Base-by-base conservation (phyloP, 2,797 vertebrate genomes). In the Ispidina lecontei region DNA sequence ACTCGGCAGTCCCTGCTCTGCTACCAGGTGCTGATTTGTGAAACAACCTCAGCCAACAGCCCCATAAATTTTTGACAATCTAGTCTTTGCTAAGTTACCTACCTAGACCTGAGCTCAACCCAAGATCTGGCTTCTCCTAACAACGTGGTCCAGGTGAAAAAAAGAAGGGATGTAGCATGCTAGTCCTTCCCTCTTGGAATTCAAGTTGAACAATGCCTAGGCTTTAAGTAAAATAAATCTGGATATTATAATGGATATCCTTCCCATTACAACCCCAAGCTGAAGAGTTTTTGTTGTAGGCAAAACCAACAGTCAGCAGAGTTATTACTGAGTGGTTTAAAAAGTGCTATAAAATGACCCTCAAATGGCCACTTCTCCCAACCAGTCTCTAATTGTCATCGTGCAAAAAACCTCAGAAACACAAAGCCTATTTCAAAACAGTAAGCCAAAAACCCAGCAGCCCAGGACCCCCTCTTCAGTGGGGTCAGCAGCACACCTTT, bases 401-500 rank as follows among this genome's bases (percentile, higher is more conserved):
- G 47, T 37, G 59, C 47, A 70, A 94, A 86, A 52, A 69, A 58
- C 69, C 52, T 91, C 67, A 70, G 41, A 74, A 20, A 47, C 20
- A 71, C 25, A 56, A 77, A 69, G 60, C 46, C 44, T 28, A 69
- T 76, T 87, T 77, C 55, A 79, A 51, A 95, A 25, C 31, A 63
- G 35, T 21, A 75, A 58, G 63, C 55, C 74, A 76, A 78, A 91
- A 73, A 65, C 44, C 0, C 64, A 75, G 41, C 16, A 55, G 41
- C 78, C 22, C 72, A 68, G 67, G 79, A 67, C 73, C 89, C 37
- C 74, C 67, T 62, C 91, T 72, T 79, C 26, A 85, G 80, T 26
- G 83, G 94, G 81, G 71, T 62, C 78, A 71, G 77, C 35, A 79
- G 58, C 62, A 35, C 26, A 89, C n/a, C 90, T 94, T 72, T 29